Percentiles rank a stretch among this genome's conserved stretches.
Evolutionary conservation across 2,113 vertebrate species (phyloP).

Genomic region (Procavia capensis): DNA sequence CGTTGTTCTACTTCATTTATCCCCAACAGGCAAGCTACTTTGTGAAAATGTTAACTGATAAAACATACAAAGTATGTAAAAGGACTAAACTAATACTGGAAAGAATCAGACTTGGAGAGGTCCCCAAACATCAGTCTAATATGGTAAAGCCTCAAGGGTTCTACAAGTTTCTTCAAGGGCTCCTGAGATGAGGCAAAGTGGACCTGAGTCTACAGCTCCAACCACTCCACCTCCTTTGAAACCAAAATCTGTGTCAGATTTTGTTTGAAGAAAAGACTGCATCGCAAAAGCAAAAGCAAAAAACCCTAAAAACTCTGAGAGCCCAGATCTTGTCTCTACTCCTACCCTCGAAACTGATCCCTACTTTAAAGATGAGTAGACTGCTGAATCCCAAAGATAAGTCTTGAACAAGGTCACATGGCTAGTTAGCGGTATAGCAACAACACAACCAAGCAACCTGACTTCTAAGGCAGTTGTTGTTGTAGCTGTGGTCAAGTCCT

Average conservation of each 20-base stretch:
- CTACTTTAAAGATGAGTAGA: conserved; percentile 6
- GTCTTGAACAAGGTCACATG: background rate
- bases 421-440: background rate
- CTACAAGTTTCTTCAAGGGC: background rate
- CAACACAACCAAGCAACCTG: background rate
- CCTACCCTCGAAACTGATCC: background rate
- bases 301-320: background rate
- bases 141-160: background rate
- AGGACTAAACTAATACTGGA: background rate
- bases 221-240: background rate
- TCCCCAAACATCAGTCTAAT: background rate
- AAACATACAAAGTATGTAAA: background rate
- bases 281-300: background rate
- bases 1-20: background rate
- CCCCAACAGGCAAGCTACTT: background rate
- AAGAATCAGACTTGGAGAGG: background rate
- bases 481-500: background rate
- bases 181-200: background rate
- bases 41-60: conserved; percentile 14
- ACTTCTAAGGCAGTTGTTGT: background rate
- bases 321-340: background rate
- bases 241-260: background rate
- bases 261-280: conserved; percentile 42
- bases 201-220: background rate
- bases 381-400: background rate